Conservation (phyloP, 2,888 invertebrate genomes). For the Macrophya annulata region DNA sequence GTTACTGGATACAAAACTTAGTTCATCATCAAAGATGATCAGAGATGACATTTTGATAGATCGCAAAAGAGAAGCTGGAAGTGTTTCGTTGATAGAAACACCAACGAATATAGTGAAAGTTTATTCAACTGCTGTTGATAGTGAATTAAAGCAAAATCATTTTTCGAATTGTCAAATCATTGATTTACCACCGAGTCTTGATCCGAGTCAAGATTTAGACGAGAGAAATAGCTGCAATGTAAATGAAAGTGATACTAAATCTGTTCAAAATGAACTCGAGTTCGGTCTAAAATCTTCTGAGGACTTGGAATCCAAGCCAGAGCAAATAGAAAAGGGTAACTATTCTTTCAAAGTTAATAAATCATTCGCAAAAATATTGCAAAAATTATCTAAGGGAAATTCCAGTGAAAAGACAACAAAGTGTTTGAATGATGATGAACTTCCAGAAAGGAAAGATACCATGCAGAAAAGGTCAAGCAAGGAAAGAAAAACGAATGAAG, state of each 20-base stretch:
- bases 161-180: background rate
- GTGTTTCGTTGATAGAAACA: background rate
- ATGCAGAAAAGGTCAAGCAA: background rate
- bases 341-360: background rate
- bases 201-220: background rate
- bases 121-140: slow-evolving; percentile 5
- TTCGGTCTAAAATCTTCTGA: background rate
- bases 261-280: background rate
- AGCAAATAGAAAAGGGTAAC: background rate
- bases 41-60: background rate
- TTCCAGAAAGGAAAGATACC: background rate
- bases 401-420: slow-evolving; percentile 11
- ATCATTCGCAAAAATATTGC: slow-evolving; percentile 1
- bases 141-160: background rate
- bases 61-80: background rate
- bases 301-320: background rate
- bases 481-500: background rate
- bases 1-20: background rate
- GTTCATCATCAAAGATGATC: background rate
- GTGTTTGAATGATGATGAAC: background rate
- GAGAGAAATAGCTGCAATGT: background rate
- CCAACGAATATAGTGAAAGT: background rate
- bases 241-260: background rate
- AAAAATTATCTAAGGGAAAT: background rate
- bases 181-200: slow-evolving; percentile 1